These are phyloP conservation scores for Ischnura elegans DNA, from an alignment of 2,888 invertebrate genomes.

Conservation along the genomic window DNA sequence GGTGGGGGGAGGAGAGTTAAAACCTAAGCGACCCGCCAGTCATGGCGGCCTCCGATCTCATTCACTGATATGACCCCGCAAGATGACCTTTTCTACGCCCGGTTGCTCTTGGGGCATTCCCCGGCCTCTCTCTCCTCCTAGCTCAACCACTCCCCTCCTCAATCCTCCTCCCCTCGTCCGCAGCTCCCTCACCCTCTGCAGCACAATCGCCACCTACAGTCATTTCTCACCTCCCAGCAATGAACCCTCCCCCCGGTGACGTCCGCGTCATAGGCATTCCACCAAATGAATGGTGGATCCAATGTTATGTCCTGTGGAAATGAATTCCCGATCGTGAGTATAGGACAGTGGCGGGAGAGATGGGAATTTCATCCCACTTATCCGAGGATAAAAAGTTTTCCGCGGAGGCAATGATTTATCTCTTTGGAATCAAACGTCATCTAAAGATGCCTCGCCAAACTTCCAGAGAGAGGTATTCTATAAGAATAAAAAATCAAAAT, in stretches of 20 bases:
- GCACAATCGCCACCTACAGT: slow-evolving; percentile 3
- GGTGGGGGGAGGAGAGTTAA: neutral
- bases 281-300: too few species aligned
- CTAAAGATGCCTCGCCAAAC: too few species aligned
- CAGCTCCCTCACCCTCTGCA: neutral
- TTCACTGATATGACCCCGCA: slow-evolving; percentile 57
- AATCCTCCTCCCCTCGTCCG: neutral
- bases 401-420: too few species aligned
- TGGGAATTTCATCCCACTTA: too few species aligned
- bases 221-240: neutral
- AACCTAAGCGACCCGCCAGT: slow-evolving; percentile 58
- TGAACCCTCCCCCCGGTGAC: neutral
- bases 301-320: too few species aligned
- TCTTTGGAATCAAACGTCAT: too few species aligned
- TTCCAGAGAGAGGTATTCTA: too few species aligned
- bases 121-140: neutral
- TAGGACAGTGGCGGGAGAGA: too few species aligned
- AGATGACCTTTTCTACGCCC: slow-evolving; percentile 64
- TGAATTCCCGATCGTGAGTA: too few species aligned
- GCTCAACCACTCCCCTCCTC: neutral
- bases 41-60: slow-evolving; percentile 61
- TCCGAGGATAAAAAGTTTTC: too few species aligned
- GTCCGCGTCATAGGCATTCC: neutral
- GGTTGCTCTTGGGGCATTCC: slow-evolving; percentile 63
- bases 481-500: too few species aligned